Base-by-base conservation (phyloP, 2,888 invertebrate species). In the Andrena flavipes region DNA sequence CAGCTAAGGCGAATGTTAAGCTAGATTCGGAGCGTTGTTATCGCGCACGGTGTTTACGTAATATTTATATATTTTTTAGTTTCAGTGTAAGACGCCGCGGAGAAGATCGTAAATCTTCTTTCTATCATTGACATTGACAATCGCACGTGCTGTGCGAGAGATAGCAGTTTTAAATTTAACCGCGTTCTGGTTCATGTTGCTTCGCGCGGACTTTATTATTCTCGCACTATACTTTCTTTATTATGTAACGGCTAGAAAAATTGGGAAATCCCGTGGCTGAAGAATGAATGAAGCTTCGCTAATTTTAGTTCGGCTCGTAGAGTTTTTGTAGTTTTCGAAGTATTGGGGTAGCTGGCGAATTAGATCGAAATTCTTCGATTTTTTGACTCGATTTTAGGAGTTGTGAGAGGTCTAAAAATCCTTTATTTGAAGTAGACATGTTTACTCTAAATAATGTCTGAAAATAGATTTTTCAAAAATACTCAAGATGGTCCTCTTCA, bases 41-140 rank as follows among this genome's bases (percentile, higher is more conserved):
- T 85, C 78, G 69, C 59, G 51, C 26, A 51, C 26, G 16, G 33
- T 35, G 26, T 49, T 85, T 85, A 75, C 78, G 74, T 82, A 82
- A 85, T 86, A 83, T 86, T 85, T 85, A 83, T 83, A 76, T 85
- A 76, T 70, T 42, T 30, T 77, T 74, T 86, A 83, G 83, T 81
- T 85, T 83, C 80, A 76, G 78, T 56, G 48, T 33, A 30, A 23
- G n/a, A 29, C 16, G 64, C 2, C 48, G 35, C 49, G 26, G 23
- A 29, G 56, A 30, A 42, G 62, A 59, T 62, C 77, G 51, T 73
- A 69, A 77, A 80, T 77, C 70, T 62, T 56, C 23, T 49, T 51
- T 29, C n/a, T 65, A 60, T 20, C 67, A 70, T 70, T 83, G 63
- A 83, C 65, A 67, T 67, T 62, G 64, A 69, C 72, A 54, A 67